phyloP scores from a whole-genome alignment of 2,797 vertebrate genomes.

The Simalia tracyae region DNA sequence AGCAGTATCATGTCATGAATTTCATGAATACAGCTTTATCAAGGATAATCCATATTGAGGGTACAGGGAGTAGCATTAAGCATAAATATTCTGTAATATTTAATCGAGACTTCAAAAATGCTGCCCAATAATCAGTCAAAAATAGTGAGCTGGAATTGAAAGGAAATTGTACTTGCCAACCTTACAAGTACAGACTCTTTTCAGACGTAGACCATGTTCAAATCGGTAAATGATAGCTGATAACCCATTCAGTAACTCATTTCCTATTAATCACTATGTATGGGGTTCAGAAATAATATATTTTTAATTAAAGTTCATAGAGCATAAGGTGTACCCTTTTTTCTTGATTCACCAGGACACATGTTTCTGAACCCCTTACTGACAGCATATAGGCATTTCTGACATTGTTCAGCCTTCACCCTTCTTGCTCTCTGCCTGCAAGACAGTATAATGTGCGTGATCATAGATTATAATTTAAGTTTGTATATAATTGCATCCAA shows the following conservation, averaged over 20 bases:
- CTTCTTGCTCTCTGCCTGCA: conserved; percentile 6
- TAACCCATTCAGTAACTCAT: background rate
- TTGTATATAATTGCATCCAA: conserved; percentile 21
- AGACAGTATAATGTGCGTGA: conserved; percentile 13
- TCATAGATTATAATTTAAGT: conserved; percentile 17
- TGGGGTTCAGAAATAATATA: background rate
- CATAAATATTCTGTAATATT: background rate
- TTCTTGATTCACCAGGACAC: conserved; percentile 13
- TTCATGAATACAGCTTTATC: background rate
- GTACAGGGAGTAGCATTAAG: background rate
- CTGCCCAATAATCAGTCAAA: background rate
- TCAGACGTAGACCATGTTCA: background rate
- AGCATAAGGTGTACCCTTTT: background rate
- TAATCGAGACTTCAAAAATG: background rate
- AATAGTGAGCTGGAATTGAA: background rate
- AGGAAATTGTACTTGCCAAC: background rate
- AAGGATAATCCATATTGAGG: background rate
- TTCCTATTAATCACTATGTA: background rate
- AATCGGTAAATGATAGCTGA: background rate
- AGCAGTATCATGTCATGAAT: background rate
- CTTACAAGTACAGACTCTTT: background rate
- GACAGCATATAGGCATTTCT: conserved; percentile 5
- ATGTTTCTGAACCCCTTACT: background rate
- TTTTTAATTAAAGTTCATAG: background rate
- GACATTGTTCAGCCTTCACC: conserved; percentile 11